A percentile compares a stretch with the other conserved stretches of the same genome.
Evolutionary conservation across 2,797 vertebrate genomes (phyloP).

Genomic region (Enteromius paludinosus): DNA sequence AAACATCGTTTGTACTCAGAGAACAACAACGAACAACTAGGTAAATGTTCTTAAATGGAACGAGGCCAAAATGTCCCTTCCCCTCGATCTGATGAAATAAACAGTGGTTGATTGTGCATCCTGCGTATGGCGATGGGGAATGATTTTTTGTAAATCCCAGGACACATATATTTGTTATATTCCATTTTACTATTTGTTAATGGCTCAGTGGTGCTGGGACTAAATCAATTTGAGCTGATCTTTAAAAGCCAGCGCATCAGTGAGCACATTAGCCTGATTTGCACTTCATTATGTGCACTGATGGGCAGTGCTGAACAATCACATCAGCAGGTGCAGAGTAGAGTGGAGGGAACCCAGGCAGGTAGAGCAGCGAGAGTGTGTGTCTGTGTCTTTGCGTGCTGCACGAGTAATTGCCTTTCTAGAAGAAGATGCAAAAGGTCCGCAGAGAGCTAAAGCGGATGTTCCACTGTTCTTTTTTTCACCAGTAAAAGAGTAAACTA

Average conservation of each 20-base stretch:
- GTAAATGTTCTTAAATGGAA: conserved; percentile 28
- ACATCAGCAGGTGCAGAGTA: conserved; percentile 63
- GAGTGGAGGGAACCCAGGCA: conserved; percentile 46
- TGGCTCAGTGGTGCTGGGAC: conserved; percentile 61
- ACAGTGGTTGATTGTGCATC: conserved; percentile 3
- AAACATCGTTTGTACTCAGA: conserved; percentile 45
- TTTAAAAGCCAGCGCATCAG: conserved; percentile 71
- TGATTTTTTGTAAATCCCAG: conserved; percentile 55
- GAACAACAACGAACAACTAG: conserved; percentile 35
- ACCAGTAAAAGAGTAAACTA: conserved; percentile 32
- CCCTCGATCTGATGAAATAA: conserved; percentile 20
- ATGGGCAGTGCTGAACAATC: conserved; percentile 65
- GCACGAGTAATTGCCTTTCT: conserved; percentile 60
- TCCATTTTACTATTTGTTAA: conserved; percentile 66
- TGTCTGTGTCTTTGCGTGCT: not conserved
- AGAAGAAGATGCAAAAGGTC: conserved; percentile 51
- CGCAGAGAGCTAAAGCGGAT: conserved; percentile 43
- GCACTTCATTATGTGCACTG: conserved; percentile 73
- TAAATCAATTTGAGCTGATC: conserved; percentile 73
- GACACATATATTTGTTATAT: conserved; percentile 58
- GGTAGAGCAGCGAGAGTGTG: conserved; percentile 29
- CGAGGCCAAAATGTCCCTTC: conserved; percentile 13
- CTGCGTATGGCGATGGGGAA: conserved; percentile 35
- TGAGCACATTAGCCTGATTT: conserved; percentile 73
- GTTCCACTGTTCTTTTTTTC: conserved; percentile 40